phyloP scores from a whole-genome alignment of 2,888 invertebrate species.

The Mechanitis messenoides region DNA sequence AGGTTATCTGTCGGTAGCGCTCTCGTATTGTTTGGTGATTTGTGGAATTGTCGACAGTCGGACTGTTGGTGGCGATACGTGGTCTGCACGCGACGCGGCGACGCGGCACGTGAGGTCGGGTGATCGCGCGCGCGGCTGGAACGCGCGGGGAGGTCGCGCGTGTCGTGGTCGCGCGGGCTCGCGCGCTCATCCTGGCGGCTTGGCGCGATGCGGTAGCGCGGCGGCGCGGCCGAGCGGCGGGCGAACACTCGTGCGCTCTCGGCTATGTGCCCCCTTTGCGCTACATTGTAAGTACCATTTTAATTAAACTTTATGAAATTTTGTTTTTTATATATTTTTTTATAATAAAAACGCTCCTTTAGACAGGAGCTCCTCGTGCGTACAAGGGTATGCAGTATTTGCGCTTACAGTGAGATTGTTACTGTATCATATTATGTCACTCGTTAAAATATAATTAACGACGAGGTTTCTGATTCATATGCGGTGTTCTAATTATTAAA shows the following conservation, averaged over 20 bases:
- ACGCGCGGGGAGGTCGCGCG: slow-evolving; percentile 32
- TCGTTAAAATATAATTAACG: too few relatives aligned
- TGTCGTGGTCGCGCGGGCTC: slow-evolving; percentile 36
- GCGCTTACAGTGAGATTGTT: too few relatives aligned
- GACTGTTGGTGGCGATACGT: slow-evolving; percentile 15
- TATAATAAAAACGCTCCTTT: too few relatives aligned
- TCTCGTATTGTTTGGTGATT: slow-evolving; percentile 27
- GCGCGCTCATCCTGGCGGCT: slow-evolving; percentile 43
- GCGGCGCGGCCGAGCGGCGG: slow-evolving; percentile 68
- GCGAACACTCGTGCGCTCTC: slow-evolving; percentile 67
- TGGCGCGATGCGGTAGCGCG: slow-evolving; percentile 57
- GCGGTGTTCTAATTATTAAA: too few relatives aligned
- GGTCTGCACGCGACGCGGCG: slow-evolving; percentile 29
- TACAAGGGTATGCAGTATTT: too few relatives aligned
- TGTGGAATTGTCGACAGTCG: slow-evolving; percentile 3
- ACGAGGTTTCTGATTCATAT: too few relatives aligned
- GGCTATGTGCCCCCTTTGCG: slow-evolving; percentile 76
- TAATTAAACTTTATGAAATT: slow-evolving; percentile 12
- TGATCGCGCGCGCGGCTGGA: slow-evolving; percentile 33
- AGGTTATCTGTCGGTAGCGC: slow-evolving; percentile 22
- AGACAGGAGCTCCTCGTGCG: too few relatives aligned
- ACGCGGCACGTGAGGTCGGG: slow-evolving; percentile 32
- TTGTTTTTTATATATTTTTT: background rate
- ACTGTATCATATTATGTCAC: too few relatives aligned
- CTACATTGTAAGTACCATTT: slow-evolving; percentile 66